Percentiles rank a stretch among this genome's conserved stretches.
Evolutionary conservation across 2,113 vertebrate species (phyloP).

Genomic region (Periophthalmus modestus): DNA sequence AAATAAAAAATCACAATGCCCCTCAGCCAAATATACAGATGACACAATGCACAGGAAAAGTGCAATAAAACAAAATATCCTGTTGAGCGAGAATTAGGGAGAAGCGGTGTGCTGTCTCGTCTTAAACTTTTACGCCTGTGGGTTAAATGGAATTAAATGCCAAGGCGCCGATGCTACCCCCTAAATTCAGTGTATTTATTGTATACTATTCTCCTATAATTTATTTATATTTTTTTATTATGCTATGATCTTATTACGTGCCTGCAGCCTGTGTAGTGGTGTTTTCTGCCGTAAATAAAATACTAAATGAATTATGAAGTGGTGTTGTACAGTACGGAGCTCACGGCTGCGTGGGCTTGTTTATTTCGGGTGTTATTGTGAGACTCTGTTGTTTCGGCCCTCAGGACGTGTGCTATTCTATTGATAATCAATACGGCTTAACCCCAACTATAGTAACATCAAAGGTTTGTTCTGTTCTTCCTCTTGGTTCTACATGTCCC

Average conservation of each 20-base stretch:
- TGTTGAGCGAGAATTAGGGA: too few species aligned
- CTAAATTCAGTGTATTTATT: background rate
- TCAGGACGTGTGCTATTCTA: constrained; percentile 44
- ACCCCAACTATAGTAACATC: constrained; percentile 40
- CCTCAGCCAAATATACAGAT: too few species aligned
- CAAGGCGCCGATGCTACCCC: too few species aligned
- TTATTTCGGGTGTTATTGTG: constrained; percentile 31
- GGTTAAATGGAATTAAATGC: background rate
- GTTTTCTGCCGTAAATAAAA: constrained; percentile 39
- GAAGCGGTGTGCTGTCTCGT: too few species aligned
- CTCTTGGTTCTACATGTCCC: background rate
- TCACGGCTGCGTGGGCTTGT: constrained; percentile 34
- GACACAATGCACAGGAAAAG: too few species aligned
- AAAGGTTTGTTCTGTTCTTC: constrained; percentile 26
- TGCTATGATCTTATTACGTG: background rate
- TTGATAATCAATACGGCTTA: constrained; percentile 58
- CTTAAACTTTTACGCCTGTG: background rate
- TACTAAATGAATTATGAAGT: constrained; percentile 43
- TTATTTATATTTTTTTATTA: background rate
- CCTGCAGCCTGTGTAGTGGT: constrained; percentile 14
- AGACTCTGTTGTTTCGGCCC: constrained; percentile 32
- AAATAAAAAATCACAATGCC: too few species aligned
- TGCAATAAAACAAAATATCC: too few species aligned
- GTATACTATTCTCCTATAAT: background rate
- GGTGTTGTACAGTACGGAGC: constrained; percentile 12